A percentile compares a stretch with the other conserved stretches of the same genome.
These are phyloP conservation scores for Thymelicus lineola DNA, from an alignment of 2,888 invertebrate genomes.

Conservation along the genomic window DNA sequence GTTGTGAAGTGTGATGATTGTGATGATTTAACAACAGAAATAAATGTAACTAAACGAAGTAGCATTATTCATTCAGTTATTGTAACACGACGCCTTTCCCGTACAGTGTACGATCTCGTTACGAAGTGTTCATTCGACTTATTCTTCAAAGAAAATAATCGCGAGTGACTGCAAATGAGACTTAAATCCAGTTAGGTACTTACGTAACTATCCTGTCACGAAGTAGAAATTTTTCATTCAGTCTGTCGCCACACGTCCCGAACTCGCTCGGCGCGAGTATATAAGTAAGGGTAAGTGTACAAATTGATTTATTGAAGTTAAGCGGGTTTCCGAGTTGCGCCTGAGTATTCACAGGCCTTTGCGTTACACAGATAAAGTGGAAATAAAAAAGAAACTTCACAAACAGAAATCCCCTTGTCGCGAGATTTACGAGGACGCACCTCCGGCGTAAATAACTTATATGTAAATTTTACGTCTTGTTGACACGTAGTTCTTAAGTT, in stretches of 20 bases:
- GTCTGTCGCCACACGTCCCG: conserved; percentile 69
- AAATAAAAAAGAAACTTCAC: conserved; percentile 84
- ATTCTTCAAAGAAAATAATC: conserved; percentile 11
- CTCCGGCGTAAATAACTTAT: conserved; percentile 76
- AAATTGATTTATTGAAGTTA: conserved; percentile 85
- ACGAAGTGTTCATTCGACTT: conserved; percentile 2
- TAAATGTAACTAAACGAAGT: no score
- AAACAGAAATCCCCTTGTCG: conserved; percentile 84
- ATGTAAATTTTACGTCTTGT: conserved; percentile 79
- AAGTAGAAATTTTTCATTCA: conserved; percentile 62
- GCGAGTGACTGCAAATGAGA: conserved; percentile 12
- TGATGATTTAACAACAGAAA: no score
- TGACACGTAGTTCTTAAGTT: conserved; percentile 57
- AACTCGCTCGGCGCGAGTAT: conserved; percentile 61
- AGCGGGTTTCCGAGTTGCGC: conserved; percentile 77
- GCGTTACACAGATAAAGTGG: conserved; percentile 80
- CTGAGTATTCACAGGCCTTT: conserved; percentile 80
- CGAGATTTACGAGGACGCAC: conserved; percentile 83
- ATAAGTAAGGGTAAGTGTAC: conserved; percentile 81
- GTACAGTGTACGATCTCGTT: background rate
- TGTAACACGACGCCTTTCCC: no score
- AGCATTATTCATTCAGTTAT: no score
- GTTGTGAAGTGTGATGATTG: no score
- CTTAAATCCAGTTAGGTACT: conserved; percentile 41
- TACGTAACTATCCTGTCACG: conserved; percentile 50